phyloP scores from a whole-genome alignment of 2,113 vertebrate species.

The Pseudopipra pipra region DNA sequence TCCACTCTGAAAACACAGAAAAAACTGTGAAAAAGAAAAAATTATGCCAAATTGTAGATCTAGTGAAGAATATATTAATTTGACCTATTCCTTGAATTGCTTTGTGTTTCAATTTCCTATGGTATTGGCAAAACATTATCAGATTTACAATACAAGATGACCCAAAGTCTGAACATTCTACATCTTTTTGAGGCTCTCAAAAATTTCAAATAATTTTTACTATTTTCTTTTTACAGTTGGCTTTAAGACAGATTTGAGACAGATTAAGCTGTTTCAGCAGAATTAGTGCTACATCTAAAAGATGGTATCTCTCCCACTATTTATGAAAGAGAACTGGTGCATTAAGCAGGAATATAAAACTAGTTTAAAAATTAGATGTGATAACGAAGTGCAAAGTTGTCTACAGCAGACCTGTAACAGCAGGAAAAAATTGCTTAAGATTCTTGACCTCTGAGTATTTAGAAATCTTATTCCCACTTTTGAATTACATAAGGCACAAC shows the following conservation, averaged over 20 bases:
- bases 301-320: neutral
- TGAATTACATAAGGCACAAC: neutral
- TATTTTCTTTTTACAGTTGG: neutral
- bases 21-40: neutral
- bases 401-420: neutral
- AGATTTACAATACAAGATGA: neutral
- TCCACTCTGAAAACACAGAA: neutral
- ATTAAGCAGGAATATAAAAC: neutral
- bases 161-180: neutral
- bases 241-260: neutral
- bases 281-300: neutral
- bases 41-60: neutral
- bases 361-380: neutral
- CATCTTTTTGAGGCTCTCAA: neutral
- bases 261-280: neutral
- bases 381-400: neutral
- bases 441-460: neutral
- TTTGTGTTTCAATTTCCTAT: neutral
- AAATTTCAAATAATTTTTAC: neutral
- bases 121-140: neutral
- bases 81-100: neutral
- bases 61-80: neutral
- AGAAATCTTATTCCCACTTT: neutral
- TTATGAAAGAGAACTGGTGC: neutral
- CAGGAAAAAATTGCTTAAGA: accelerated